Evolutionary conservation across 2,888 invertebrate genomes (phyloP), one percentile per base, ranked within the genome.

Genomic region (Baccha elongata): DNA sequence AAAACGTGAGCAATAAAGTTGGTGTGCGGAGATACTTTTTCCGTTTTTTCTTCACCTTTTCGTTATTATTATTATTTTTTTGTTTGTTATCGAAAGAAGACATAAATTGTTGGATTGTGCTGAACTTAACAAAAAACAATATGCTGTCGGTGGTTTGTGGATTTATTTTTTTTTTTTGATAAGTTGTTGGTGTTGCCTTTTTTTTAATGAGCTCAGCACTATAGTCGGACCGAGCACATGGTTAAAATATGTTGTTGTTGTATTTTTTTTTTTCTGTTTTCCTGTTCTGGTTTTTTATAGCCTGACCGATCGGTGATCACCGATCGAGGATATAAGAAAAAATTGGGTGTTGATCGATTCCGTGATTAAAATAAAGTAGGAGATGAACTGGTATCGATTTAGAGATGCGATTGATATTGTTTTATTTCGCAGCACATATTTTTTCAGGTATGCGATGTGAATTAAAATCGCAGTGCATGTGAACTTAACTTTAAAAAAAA

Each of bases 281-380:
- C 46, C 42, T 64, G 32, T 69, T 69, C 64, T 53, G 19, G 13
- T 62, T 58, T 23, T 50, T 50, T 50, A 35, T 50, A 17, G 26
- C 52, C 29, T 78, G 78, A 67, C 65, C 67, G 67, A n/a, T n/a
- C 26, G 26, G 3, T 8, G 29, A 60, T 73, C 29, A 60, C 68
- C 44, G 64, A 60, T 60, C 37, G 52, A 37, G 67, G 65, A 60
- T 78, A 40, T n/a, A n/a, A n/a, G n/a, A n/a, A 44, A 29, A 53
- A 73, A 78, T 79, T 68, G 73, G 67, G 79, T 79, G 79, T 79
- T 79, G 79, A 79, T 79, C 62, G 73, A 79, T 68, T 62, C 62
- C 17, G 48, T 72, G 62, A 79, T 65, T 78, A 40, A 72, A 79
- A 60, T 72, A 53, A 67, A 79, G 46, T 65, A 44, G n/a, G n/a